Evolutionary conservation across 2,797 vertebrate species (phyloP).

Genomic region (Melanitta fusca): DNA sequence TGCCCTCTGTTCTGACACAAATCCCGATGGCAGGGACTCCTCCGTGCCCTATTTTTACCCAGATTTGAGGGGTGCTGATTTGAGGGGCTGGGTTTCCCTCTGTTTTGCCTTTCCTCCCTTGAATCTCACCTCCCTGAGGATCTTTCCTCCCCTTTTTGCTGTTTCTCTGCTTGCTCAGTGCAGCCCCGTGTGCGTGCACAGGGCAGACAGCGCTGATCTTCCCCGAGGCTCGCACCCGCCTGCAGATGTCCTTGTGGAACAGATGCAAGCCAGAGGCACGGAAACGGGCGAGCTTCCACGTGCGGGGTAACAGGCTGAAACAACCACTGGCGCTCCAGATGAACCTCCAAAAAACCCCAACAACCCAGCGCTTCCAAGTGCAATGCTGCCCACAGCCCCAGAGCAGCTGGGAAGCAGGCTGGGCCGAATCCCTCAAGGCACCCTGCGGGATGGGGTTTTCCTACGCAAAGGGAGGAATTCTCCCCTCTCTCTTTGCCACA

Average conservation of each 20-base stretch:
- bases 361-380: background rate
- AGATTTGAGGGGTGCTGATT: background rate
- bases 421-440: background rate
- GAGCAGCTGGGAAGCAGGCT: background rate
- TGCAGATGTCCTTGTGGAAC: background rate
- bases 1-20: background rate
- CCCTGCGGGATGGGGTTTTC: background rate
- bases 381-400: background rate
- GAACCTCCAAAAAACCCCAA: background rate
- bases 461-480: background rate
- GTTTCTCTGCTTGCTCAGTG: background rate
- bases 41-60: background rate
- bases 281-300: background rate
- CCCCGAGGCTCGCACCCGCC: fast-evolving
- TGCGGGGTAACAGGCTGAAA: background rate
- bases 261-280: background rate
- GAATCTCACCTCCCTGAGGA: background rate
- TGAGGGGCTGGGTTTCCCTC: background rate
- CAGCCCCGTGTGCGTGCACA: background rate
- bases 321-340: background rate
- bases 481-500: background rate
- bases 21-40: background rate
- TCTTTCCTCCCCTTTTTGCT: background rate
- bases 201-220: background rate
- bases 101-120: background rate